A percentile compares a stretch with the other conserved stretches of the same genome.
Conservation (phyloP, 2,888 invertebrate species). For the Slavum lentiscoides region DNA sequence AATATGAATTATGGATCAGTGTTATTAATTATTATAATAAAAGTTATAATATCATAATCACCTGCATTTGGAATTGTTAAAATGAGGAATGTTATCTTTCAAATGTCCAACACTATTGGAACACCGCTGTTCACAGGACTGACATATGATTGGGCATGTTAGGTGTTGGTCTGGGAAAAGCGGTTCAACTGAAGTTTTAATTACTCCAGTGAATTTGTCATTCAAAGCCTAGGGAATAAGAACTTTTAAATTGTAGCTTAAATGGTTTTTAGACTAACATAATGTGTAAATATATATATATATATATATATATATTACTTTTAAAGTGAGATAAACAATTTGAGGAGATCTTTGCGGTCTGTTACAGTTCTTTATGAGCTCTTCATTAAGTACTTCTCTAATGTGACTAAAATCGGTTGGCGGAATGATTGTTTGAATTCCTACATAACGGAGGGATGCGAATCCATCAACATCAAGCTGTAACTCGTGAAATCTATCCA, state of each 20-base stretch:
- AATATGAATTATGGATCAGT: neutral
- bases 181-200: slow-evolving; percentile 66
- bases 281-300: neutral
- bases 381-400: slow-evolving; percentile 65
- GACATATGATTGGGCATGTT: slow-evolving; percentile 73
- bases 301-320: slow-evolving; percentile 60
- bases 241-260: neutral
- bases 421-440: slow-evolving; percentile 64
- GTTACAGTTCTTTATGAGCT: slow-evolving; percentile 72
- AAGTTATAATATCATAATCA: slow-evolving; percentile 53
- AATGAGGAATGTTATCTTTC: slow-evolving; percentile 67
- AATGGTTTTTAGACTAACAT: neutral
- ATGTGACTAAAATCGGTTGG: slow-evolving; percentile 69
- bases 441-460: slow-evolving; percentile 71
- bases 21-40: too few species aligned
- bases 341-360: slow-evolving; percentile 70
- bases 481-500: slow-evolving; percentile 67
- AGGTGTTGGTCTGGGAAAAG: slow-evolving; percentile 80
- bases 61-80: slow-evolving; percentile 61
- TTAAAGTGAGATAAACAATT: slow-evolving; percentile 70
- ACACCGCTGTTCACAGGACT: slow-evolving; percentile 70
- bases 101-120: slow-evolving; percentile 71
- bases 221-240: slow-evolving; percentile 66
- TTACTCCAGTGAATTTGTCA: slow-evolving; percentile 73
- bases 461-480: slow-evolving; percentile 72